Percentiles rank a stretch among this genome's conserved stretches.
These are phyloP conservation scores for Saxidomus purpurata DNA, from an alignment of 1,140 invertebrate genomes.

Conservation along the genomic window DNA sequence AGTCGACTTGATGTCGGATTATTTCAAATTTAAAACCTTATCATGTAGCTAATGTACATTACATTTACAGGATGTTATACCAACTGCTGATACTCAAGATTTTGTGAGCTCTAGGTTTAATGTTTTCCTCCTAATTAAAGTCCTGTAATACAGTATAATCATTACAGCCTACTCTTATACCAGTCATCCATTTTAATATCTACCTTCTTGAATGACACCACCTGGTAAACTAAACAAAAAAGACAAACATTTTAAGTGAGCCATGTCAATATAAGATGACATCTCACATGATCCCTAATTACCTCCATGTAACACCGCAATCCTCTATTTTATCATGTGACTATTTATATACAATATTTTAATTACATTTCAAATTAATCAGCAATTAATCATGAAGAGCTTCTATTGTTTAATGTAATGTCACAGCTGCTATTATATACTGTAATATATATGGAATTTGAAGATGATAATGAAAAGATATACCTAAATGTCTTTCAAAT, in stretches of 20 bases:
- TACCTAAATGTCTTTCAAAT: background rate
- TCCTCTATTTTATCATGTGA: background rate
- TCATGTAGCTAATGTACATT: no score
- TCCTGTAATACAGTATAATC: no score
- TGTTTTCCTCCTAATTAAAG: no score
- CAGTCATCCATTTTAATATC: background rate
- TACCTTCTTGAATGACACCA: background rate
- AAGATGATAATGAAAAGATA: background rate
- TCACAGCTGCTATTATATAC: background rate
- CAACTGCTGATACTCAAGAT: no score
- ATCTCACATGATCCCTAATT: background rate
- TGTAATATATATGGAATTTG: background rate
- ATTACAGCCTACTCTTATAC: no score
- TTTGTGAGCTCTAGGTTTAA: no score
- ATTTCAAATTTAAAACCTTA: no score
- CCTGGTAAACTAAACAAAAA: conserved; percentile 11
- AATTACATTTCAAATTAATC: conserved; percentile 17
- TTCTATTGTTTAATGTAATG: conserved; percentile 11
- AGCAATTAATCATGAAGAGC: background rate
- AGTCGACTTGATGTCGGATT: no score
- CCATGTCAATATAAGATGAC: conserved; percentile 17
- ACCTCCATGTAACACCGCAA: background rate
- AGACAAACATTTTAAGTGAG: background rate
- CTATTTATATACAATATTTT: background rate
- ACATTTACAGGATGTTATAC: no score